Evolutionary conservation across 2,113 vertebrate species (phyloP).

Genomic region (Hyperoodon ampullatus): DNA sequence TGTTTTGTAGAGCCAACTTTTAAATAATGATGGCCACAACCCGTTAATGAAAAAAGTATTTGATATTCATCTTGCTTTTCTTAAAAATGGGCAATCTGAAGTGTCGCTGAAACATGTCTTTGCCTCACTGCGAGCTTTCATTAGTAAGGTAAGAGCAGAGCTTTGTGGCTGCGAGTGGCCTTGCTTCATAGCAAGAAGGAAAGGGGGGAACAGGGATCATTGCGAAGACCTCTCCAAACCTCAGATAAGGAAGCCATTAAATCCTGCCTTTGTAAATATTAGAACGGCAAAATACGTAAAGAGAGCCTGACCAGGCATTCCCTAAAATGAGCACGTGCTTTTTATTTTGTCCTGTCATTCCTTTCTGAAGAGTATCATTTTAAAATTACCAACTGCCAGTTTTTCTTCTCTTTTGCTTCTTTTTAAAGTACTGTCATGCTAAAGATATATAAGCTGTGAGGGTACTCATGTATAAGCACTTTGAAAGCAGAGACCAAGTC

Average conservation of each 20-base stretch:
- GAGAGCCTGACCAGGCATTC: background rate
- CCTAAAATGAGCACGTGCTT: background rate
- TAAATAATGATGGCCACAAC: slow-evolving; percentile 95
- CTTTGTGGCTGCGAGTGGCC: background rate
- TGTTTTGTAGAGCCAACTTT: slow-evolving; percentile 91
- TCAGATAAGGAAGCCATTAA: background rate
- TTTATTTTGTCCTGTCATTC: background rate
- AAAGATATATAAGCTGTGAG: background rate
- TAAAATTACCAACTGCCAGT: background rate
- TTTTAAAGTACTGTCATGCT: background rate
- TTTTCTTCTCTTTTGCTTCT: slow-evolving; percentile 1
- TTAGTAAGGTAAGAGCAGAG: slow-evolving; percentile 91
- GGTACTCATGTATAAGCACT: background rate
- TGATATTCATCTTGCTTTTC: slow-evolving; percentile 95
- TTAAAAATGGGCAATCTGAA: slow-evolving; percentile 95
- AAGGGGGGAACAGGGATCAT: background rate
- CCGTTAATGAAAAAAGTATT: slow-evolving; percentile 97
- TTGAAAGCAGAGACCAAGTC: slow-evolving; percentile 26
- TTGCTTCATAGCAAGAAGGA: background rate
- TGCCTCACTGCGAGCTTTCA: slow-evolving; percentile 94
- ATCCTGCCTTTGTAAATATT: background rate
- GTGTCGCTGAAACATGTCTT: slow-evolving; percentile 94
- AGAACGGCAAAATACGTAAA: background rate
- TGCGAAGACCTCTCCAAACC: background rate
- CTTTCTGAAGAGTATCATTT: background rate